Evolutionary conservation across 1,140 invertebrate genomes (phyloP).

Genomic region (Heliconius melpomene): DNA sequence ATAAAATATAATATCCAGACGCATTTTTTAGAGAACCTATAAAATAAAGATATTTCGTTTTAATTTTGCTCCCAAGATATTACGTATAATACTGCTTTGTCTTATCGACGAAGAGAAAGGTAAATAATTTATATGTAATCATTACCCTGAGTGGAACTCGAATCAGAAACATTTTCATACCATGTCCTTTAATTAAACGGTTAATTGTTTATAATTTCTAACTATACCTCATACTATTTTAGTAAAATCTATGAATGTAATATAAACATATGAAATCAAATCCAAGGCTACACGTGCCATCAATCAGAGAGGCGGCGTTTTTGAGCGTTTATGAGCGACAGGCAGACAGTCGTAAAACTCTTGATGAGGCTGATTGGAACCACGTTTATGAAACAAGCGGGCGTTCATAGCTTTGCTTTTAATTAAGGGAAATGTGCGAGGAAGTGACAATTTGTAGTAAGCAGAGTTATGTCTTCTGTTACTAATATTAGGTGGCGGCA

Average conservation of each 20-base stretch:
- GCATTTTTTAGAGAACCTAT: no score
- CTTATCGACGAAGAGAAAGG: no score
- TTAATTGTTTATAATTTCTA: background rate
- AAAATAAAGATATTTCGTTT: no score
- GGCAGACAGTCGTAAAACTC: constrained; percentile 75
- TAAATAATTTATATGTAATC: no score
- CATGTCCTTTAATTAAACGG: no score
- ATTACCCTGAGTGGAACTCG: no score
- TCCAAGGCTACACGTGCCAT: constrained; percentile 65
- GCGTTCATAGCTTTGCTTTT: constrained; percentile 62
- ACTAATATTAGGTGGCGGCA: background rate
- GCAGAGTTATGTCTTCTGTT: constrained; percentile 22
- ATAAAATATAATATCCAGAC: no score
- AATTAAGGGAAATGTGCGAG: constrained; percentile 66
- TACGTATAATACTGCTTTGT: no score
- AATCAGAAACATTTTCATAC: no score
- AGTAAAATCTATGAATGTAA: constrained; percentile 20
- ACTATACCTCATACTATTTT: background rate
- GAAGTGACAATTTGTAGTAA: constrained; percentile 40
- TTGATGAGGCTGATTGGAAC: constrained; percentile 69
- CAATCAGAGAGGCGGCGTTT: constrained; percentile 67
- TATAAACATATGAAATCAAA: constrained; percentile 39
- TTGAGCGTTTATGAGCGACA: constrained; percentile 67
- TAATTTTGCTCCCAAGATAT: no score
- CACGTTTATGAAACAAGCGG: constrained; percentile 64